A percentile compares a stretch with the other conserved stretches of the same genome.
Evolutionary conservation across 2,888 invertebrate species (phyloP).

Genomic region (Leptura quadrifasciata): DNA sequence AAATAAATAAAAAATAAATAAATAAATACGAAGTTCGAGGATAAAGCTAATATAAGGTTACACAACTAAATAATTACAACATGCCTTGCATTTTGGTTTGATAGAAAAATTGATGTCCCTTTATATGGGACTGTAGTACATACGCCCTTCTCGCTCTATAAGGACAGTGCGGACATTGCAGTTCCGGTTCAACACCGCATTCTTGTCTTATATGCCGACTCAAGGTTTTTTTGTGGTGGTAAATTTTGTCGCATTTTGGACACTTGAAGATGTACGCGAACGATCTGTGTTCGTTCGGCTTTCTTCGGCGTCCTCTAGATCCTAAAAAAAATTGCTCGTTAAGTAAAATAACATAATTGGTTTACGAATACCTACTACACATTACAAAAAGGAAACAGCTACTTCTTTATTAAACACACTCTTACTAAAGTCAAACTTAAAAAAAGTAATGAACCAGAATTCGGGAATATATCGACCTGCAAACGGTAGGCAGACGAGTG

Average conservation of each 20-base stretch:
- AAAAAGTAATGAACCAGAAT: slow-evolving; percentile 27
- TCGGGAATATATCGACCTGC: slow-evolving; percentile 23
- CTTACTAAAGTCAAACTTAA: slow-evolving; percentile 42
- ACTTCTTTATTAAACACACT: slow-evolving; percentile 37
- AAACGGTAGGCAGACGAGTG: too few relatives aligned
- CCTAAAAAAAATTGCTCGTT: slow-evolving; percentile 32
- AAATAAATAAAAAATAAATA: slow-evolving; percentile 7
- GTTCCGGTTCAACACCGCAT: slow-evolving; percentile 79
- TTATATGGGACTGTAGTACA: slow-evolving; percentile 72
- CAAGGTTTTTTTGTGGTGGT: slow-evolving; percentile 75
- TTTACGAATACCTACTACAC: slow-evolving; percentile 30
- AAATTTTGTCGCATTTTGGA: slow-evolving; percentile 73
- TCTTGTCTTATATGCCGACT: slow-evolving; percentile 74
- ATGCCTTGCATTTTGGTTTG: slow-evolving; percentile 52
- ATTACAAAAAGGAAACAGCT: slow-evolving; percentile 22
- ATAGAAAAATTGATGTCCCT: slow-evolving; percentile 65
- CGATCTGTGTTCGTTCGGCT: slow-evolving; percentile 16
- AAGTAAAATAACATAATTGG: not conserved
- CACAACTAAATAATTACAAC: slow-evolving; percentile 26
- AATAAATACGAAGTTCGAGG: not conserved
- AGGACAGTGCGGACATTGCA: slow-evolving; percentile 85
- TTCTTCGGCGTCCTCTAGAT: slow-evolving; percentile 18
- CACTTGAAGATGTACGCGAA: slow-evolving; percentile 64
- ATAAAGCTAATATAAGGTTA: not conserved
- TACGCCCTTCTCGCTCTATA: slow-evolving; percentile 81